Conservation (phyloP, 2,888 invertebrate genomes). For the Orchesellides sinensis region DNA sequence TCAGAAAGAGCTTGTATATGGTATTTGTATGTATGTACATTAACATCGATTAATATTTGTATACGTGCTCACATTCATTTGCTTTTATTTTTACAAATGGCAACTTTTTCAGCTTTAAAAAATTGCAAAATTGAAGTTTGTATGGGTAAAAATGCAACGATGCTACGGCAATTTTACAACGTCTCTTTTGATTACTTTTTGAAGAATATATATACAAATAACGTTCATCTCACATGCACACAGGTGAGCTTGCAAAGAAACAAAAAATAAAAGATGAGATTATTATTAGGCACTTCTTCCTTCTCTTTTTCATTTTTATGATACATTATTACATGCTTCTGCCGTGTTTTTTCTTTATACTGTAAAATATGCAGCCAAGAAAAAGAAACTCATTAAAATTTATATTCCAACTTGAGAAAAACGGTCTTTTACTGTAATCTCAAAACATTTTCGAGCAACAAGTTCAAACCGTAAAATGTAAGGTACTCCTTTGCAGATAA, state of each 20-base stretch:
- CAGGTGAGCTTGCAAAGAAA: neutral
- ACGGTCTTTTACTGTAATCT: too few relatives aligned
- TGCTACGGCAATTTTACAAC: conserved; percentile 28
- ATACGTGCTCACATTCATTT: conserved; percentile 8
- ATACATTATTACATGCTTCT: too few relatives aligned
- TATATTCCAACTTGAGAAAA: too few relatives aligned
- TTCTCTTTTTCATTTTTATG: too few relatives aligned
- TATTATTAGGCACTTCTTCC: too few relatives aligned
- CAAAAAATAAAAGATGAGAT: neutral
- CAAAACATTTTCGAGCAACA: too few relatives aligned
- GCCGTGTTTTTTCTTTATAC: too few relatives aligned
- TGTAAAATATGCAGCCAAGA: too few relatives aligned
- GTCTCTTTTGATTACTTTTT: conserved; percentile 11
- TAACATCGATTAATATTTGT: neutral
- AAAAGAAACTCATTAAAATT: too few relatives aligned
- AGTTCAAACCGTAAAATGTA: too few relatives aligned
- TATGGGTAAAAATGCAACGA: neutral
- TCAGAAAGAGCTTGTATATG: neutral
- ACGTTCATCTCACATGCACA: neutral
- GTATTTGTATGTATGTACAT: neutral
- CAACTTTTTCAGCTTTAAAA: conserved; percentile 15
- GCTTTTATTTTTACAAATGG: conserved; percentile 20
- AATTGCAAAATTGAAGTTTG: neutral
- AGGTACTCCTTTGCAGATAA: too few relatives aligned
- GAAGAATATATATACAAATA: neutral